phyloP scores from a whole-genome alignment of 2,888 invertebrate genomes.

The Drosophila mimica region DNA sequence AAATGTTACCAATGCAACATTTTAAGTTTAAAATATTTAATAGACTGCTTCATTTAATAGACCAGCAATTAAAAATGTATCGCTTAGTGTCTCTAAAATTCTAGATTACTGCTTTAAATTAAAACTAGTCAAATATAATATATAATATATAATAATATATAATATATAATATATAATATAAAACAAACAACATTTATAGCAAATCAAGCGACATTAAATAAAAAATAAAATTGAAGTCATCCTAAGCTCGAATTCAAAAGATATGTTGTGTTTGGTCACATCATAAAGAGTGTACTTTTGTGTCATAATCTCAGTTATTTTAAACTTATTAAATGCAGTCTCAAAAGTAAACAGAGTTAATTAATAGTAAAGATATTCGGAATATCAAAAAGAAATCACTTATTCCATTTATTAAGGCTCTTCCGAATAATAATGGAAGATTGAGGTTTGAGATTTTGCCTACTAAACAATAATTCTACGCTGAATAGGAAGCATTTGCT shows the following conservation, averaged over 20 bases:
- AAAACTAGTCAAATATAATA: not conserved
- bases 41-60: not conserved
- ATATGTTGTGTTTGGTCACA: not conserved
- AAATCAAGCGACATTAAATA: not conserved
- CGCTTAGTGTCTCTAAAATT: not conserved
- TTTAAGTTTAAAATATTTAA: not conserved
- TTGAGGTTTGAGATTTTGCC: not conserved
- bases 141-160: too few species aligned
- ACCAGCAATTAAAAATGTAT: fast-evolving
- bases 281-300: not conserved
- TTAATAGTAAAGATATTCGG: constrained; percentile 5
- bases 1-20: not conserved
- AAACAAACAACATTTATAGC: not conserved
- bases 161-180: too few species aligned
- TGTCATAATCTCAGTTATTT: not conserved
- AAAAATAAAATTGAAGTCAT: not conserved
- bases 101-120: not conserved
- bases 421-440: not conserved
- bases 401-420: constrained; percentile 7
- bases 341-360: not conserved
- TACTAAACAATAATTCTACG: not conserved
- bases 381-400: constrained; percentile 1
- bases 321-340: not conserved
- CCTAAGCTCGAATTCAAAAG: not conserved
- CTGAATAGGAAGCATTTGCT: not conserved